phyloP scores from a whole-genome alignment of 2,888 invertebrate species.

The Patella caerulea region DNA sequence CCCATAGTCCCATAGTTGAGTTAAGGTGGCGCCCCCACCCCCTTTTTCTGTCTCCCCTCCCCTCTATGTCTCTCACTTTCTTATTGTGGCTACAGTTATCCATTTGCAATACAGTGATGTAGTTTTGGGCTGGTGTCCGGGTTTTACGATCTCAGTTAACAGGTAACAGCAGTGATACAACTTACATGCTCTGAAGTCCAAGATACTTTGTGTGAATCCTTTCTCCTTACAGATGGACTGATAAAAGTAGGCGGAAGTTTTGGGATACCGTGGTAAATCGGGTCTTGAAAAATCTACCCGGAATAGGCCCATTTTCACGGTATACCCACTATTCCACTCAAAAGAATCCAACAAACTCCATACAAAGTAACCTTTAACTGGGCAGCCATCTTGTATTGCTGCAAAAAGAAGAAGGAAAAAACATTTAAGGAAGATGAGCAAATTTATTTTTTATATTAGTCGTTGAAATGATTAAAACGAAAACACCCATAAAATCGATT shows the following conservation, averaged over 20 bases:
- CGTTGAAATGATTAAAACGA: not conserved
- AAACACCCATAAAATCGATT: not conserved
- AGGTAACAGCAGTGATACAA: not conserved
- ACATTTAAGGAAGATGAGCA: not conserved
- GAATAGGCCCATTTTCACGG: slow-evolving; percentile 80
- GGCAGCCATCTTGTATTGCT: slow-evolving; percentile 56
- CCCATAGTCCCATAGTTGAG: no score
- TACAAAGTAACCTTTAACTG: slow-evolving; percentile 78
- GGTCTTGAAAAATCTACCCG: slow-evolving; percentile 81
- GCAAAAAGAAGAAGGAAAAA: not conserved
- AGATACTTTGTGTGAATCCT: slow-evolving; percentile 40
- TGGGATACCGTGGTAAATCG: slow-evolving; percentile 78
- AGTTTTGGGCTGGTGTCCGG: no score
- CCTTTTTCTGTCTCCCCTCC: no score
- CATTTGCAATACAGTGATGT: no score
- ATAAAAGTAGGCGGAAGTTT: slow-evolving; percentile 74
- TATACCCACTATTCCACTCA: slow-evolving; percentile 85
- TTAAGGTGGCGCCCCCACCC: no score
- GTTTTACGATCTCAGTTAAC: no score
- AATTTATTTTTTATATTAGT: not conserved
- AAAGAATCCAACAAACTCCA: slow-evolving; percentile 88
- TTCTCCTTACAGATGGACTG: slow-evolving; percentile 47
- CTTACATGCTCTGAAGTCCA: slow-evolving; percentile 38
- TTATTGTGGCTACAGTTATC: no score
- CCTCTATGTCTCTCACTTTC: no score